Evolutionary conservation across 2,888 invertebrate species (phyloP), one percentile per base, ranked within the genome.

Genomic region (Heteromurus nitidus): DNA sequence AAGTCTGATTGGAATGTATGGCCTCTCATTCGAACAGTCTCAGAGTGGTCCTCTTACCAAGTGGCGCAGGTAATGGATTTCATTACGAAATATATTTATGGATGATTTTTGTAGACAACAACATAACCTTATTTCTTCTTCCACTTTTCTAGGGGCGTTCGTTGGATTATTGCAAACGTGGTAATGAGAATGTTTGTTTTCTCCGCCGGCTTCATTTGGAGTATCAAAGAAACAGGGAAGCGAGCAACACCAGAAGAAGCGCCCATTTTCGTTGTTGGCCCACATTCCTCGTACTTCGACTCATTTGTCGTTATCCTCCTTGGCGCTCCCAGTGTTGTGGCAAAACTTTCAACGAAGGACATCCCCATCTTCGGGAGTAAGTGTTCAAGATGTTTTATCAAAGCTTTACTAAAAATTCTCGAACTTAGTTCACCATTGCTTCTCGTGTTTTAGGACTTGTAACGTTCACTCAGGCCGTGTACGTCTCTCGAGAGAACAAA

Each of bases 401-500:
- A 58, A 47, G 22, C 9, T 36, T 13, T 36, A 36, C 36, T 13
- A 36, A 13, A 36, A 36, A 36, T 36, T 36, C 13, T 36, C 36
- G 36, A 36, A 36, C 13, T 36, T 13, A 36, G n/a, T n/a, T n/a
- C n/a, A n/a, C n/a, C n/a, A n/a, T n/a, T n/a, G n/a, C n/a, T n/a
- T n/a, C n/a, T n/a, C 3, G 20, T 42, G 22, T 18, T 64, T 82
- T 89, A 91, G 97, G 95, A 89, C 90, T 98, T 67, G 96, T 97
- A 85, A 95, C 95, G 90, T 97, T 95, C 90, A 96, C 96, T 0
- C 98, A 98, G 89, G 97, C 98, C 0, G 95, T 98, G 62, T 96
- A 96, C 89, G 98, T 98, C 47, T 94, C 95, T 92, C 91, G 98
- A 72, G 97, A 97, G 88, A 97, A 97, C 95, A 95, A 88, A 95